phyloP scores from a whole-genome alignment of 1,140 invertebrate species.

The Antheraea pernyi region DNA sequence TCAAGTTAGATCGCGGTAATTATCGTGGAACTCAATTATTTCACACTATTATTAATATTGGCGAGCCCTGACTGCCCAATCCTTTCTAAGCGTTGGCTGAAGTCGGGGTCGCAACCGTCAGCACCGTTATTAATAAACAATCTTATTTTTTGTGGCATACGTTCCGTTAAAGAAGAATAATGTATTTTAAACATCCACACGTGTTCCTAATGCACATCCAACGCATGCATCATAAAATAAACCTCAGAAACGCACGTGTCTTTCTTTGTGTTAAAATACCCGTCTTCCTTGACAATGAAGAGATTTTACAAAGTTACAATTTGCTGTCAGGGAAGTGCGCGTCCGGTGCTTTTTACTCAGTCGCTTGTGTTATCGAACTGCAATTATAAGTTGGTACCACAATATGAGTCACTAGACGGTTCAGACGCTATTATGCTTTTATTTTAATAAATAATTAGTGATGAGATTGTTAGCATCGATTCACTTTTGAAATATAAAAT shows the following conservation, averaged over 20 bases:
- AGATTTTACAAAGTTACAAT: neutral
- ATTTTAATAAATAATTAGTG: conserved; percentile 1
- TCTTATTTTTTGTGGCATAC: neutral
- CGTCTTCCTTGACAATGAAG: conserved; percentile 26
- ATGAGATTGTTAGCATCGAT: neutral
- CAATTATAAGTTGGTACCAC: neutral
- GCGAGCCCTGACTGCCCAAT: too few relatives aligned
- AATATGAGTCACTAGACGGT: neutral
- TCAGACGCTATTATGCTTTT: neutral
- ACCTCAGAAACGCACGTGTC: conserved; percentile 22
- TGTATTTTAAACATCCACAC: conserved; percentile 3
- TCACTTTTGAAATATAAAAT: neutral
- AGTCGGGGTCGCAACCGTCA: neutral
- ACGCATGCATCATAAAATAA: conserved; percentile 14
- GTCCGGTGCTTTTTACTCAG: neutral
- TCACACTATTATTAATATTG: too few relatives aligned
- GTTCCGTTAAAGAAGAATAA: neutral
- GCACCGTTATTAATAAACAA: neutral
- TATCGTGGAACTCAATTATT: too few relatives aligned
- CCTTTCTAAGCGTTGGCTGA: too few relatives aligned
- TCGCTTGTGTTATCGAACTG: neutral
- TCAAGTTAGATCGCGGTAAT: too few relatives aligned
- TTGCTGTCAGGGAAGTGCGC: neutral
- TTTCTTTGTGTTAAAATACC: conserved; percentile 29
- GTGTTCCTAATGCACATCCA: conserved; percentile 3